phyloP scores from a whole-genome alignment of 2,888 invertebrate species.

The Byasa hedistus region DNA sequence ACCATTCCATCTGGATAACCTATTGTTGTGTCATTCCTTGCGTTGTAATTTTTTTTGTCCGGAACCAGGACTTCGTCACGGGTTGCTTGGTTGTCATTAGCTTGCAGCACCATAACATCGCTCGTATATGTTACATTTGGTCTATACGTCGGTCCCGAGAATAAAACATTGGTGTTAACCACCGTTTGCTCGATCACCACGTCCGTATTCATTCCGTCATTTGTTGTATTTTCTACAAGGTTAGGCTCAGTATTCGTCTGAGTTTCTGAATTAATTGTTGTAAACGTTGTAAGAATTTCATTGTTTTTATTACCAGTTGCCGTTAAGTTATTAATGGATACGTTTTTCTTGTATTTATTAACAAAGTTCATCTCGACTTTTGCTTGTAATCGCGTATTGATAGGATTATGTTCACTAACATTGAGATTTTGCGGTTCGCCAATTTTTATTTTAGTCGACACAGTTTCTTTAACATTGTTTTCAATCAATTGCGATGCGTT shows the following conservation, averaged over 20 bases:
- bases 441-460: slow-evolving; percentile 7
- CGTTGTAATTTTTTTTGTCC: neutral
- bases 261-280: neutral
- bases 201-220: no score
- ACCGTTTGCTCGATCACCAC: neutral
- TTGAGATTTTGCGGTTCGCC: neutral
- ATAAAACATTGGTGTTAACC: slow-evolving; percentile 12
- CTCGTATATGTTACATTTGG: neutral
- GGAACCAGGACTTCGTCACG: slow-evolving; percentile 11
- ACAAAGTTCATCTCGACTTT: slow-evolving; percentile 20
- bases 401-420: neutral
- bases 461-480: neutral
- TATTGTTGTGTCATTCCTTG: neutral
- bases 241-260: neutral
- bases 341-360: slow-evolving; percentile 14
- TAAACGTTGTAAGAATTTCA: no score
- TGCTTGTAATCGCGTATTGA: slow-evolving; percentile 16
- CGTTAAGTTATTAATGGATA: neutral
- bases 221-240: neutral
- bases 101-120: slow-evolving; percentile 5
- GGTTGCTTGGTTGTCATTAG: neutral
- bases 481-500: neutral
- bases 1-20: slow-evolving; percentile 14
- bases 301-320: neutral
- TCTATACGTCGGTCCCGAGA: slow-evolving; percentile 15